Percentiles rank a stretch among this genome's conserved stretches.
Conservation (phyloP, 2,888 invertebrate genomes). For the Trissolcus japonicus region DNA sequence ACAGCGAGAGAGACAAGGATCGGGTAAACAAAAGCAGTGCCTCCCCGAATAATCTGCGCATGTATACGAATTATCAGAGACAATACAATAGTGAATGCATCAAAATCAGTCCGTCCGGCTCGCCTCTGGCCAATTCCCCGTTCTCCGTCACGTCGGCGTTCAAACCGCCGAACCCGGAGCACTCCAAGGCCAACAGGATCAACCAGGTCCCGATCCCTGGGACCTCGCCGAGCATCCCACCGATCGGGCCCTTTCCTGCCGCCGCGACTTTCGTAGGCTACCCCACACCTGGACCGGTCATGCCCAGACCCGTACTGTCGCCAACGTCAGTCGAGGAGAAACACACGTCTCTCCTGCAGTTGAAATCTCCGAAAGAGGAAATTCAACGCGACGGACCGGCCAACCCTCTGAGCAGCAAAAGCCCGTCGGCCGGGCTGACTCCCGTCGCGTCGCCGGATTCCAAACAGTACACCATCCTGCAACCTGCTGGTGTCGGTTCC, state of each 20-base stretch:
- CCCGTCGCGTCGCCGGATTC: conserved; percentile 78
- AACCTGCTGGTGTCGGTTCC: conserved; percentile 88
- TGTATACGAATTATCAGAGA: conserved; percentile 75
- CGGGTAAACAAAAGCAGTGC: conserved; percentile 66
- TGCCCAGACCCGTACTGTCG: conserved; percentile 70
- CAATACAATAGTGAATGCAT: conserved; percentile 79
- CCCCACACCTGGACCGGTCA: conserved; percentile 77
- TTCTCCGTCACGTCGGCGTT: conserved; percentile 88
- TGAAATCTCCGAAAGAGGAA: conserved; percentile 77
- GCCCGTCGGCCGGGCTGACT: conserved; percentile 66
- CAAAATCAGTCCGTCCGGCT: conserved; percentile 77
- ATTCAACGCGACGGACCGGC: conserved; percentile 62
- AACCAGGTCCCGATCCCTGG: conserved; percentile 63
- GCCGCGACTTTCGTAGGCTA: conserved; percentile 86
- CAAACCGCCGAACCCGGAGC: conserved; percentile 83
- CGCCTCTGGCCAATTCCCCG: conserved; percentile 78
- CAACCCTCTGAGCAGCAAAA: conserved; percentile 65
- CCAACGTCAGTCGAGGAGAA: conserved; percentile 75
- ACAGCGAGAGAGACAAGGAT: conserved; percentile 78
- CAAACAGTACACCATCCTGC: conserved; percentile 91
- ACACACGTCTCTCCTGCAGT: conserved; percentile 76
- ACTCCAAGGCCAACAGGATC: conserved; percentile 78
- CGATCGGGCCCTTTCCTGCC: conserved; percentile 81
- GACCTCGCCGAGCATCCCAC: conserved; percentile 69
- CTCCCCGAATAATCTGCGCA: conserved; percentile 63